Conservation (phyloP, 2,888 invertebrate species). For the Adelphocoris suturalis region DNA sequence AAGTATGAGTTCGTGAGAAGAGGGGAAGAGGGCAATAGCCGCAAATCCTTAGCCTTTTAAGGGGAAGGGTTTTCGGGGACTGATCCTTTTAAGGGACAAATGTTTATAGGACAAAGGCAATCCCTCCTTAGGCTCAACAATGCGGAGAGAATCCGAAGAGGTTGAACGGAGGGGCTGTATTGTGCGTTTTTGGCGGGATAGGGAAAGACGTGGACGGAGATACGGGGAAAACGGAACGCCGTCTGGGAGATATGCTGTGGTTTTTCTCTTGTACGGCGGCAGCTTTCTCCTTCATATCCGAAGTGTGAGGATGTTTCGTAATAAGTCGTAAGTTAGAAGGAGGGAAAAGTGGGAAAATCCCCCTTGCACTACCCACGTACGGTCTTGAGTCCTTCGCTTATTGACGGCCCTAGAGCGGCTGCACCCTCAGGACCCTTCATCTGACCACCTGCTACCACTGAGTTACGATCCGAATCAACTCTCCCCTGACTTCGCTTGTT, state of each 20-base stretch:
- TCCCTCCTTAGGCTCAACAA: slow-evolving; percentile 67
- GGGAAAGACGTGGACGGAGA: background rate
- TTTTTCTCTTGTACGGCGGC: background rate
- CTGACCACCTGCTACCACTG: slow-evolving; percentile 70
- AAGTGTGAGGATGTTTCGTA: slow-evolving; percentile 62
- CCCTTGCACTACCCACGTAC: slow-evolving; percentile 24
- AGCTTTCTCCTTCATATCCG: slow-evolving; percentile 49
- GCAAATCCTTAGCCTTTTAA: slow-evolving; percentile 61
- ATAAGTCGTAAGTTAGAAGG: slow-evolving; percentile 69
- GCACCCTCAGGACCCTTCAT: slow-evolving; percentile 57
- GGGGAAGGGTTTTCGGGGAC: slow-evolving; percentile 60
- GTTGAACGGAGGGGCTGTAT: slow-evolving; percentile 40
- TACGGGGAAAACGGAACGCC: background rate
- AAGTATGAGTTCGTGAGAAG: slow-evolving; percentile 30
- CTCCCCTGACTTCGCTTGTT: slow-evolving; percentile 44
- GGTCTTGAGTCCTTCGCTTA: slow-evolving; percentile 62
- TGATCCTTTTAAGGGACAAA: slow-evolving; percentile 73
- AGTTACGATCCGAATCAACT: slow-evolving; percentile 61
- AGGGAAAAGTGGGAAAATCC: slow-evolving; percentile 39
- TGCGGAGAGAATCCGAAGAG: slow-evolving; percentile 61
- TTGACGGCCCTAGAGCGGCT: slow-evolving; percentile 62
- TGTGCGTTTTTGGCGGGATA: slow-evolving; percentile 50
- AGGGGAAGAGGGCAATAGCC: slow-evolving; percentile 58
- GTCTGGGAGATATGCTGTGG: background rate
- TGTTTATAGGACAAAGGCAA: slow-evolving; percentile 73